Evolutionary conservation across 2,113 vertebrate species (phyloP).

Genomic region (Antechinus stuartii): DNA sequence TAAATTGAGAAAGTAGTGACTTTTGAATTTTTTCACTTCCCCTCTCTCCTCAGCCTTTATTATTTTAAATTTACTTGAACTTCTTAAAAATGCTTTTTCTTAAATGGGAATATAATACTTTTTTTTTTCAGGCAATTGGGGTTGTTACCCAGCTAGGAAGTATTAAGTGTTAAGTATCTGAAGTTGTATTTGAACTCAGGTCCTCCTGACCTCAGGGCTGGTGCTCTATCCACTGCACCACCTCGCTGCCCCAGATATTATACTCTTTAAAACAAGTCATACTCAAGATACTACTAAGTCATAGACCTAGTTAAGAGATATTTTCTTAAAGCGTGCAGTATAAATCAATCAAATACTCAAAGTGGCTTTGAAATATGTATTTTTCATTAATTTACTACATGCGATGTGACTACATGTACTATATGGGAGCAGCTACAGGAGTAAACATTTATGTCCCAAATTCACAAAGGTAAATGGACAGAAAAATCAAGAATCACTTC

Average conservation of each 20-base stretch:
- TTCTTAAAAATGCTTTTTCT: neutral
- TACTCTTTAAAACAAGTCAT: constrained; percentile 15
- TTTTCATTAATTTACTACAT: constrained; percentile 37
- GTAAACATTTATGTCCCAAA: constrained; percentile 28
- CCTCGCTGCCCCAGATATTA: neutral
- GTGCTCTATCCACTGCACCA: no score
- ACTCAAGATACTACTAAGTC: neutral
- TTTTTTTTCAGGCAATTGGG: no score
- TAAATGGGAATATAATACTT: neutral
- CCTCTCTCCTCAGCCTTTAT: neutral
- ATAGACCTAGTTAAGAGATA: neutral
- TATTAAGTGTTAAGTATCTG: no score
- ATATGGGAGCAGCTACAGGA: constrained; percentile 32
- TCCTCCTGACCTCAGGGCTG: no score
- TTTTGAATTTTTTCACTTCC: neutral
- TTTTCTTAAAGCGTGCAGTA: constrained; percentile 37
- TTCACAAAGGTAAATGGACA: constrained; percentile 8
- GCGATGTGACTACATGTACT: constrained; percentile 9
- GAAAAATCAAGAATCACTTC: constrained; percentile 47
- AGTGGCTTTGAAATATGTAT: neutral
- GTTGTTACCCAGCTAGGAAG: no score
- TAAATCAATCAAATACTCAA: constrained; percentile 40
- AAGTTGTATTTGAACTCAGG: no score
- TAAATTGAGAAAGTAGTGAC: neutral
- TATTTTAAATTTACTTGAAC: constrained; percentile 15